These are phyloP conservation scores for Solen grandis DNA, from an alignment of 1,140 invertebrate species.

Conservation along the genomic window DNA sequence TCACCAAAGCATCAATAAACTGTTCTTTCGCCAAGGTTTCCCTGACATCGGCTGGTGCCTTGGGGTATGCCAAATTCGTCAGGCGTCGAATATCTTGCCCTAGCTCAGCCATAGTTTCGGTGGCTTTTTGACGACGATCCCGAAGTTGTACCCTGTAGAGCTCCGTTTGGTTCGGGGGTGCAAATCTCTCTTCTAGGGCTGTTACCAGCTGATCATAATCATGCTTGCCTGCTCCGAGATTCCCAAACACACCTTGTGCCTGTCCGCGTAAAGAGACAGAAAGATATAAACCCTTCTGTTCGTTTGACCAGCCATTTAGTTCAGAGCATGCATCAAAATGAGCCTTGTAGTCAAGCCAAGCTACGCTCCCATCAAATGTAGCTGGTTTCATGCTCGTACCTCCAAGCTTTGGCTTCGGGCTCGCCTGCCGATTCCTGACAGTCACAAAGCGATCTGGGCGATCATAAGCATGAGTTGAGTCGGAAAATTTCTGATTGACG, in stretches of 20 bases:
- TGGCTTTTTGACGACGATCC: conserved; percentile 1
- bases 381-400: too few relatives aligned
- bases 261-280: too few relatives aligned
- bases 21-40: conserved; percentile 23
- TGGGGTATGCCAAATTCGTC: conserved; percentile 37
- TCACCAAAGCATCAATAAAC: conserved; percentile 9
- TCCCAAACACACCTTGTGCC: conserved; percentile 22
- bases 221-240: conserved; percentile 33
- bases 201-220: conserved; percentile 33
- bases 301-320: conserved; percentile 17
- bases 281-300: too few relatives aligned
- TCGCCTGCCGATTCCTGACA: too few relatives aligned
- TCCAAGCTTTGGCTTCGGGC: too few relatives aligned
- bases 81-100: too few relatives aligned
- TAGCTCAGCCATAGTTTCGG: conserved; percentile 33
- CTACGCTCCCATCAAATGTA: conserved; percentile 35
- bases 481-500: too few relatives aligned
- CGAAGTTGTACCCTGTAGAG: too few relatives aligned
- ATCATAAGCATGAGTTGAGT: too few relatives aligned
- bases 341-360: conserved; percentile 44
- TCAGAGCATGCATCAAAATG: conserved; percentile 48
- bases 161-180: too few relatives aligned
- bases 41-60: conserved; percentile 22
- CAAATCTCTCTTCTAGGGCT: too few relatives aligned
- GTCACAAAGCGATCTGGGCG: too few relatives aligned